Conservation (phyloP, 2,113 vertebrate species). For the Formicarius rufipectus region DNA sequence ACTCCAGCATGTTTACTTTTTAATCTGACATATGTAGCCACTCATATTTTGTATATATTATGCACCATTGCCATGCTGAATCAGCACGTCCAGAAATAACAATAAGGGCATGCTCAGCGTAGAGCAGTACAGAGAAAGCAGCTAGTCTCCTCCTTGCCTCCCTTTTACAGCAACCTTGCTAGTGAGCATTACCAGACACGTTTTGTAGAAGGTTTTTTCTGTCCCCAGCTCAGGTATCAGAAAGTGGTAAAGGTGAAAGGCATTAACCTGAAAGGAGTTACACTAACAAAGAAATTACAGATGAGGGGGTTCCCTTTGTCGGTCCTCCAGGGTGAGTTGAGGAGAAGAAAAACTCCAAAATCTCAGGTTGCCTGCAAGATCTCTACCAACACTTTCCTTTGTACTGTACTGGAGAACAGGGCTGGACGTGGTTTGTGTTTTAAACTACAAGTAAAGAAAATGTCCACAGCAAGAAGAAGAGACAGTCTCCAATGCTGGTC, state of each 20-base stretch:
- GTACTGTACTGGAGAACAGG: neutral
- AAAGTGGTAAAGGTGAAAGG: neutral
- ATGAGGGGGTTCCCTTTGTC: neutral
- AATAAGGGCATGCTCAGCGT: neutral
- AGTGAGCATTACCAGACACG: neutral
- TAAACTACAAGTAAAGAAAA: neutral
- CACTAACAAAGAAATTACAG: neutral
- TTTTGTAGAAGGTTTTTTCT: neutral
- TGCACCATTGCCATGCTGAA: neutral
- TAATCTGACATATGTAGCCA: neutral
- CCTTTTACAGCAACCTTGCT: neutral
- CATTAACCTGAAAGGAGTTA: neutral
- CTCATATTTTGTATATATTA: conserved; percentile 24
- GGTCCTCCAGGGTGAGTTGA: neutral
- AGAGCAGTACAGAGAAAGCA: neutral
- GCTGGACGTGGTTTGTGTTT: neutral
- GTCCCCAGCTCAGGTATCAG: neutral
- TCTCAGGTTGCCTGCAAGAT: neutral
- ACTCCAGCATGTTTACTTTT: conserved; percentile 2
- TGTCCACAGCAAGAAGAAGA: neutral
- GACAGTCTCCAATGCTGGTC: neutral
- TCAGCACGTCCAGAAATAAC: neutral
- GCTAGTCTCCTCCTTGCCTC: neutral
- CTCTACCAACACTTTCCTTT: neutral
- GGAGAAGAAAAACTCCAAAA: accelerated